A percentile compares a stretch with the other conserved stretches of the same genome.
Evolutionary conservation across 2,888 invertebrate species (phyloP).

Genomic region (Cosmorhoe ocellata): DNA sequence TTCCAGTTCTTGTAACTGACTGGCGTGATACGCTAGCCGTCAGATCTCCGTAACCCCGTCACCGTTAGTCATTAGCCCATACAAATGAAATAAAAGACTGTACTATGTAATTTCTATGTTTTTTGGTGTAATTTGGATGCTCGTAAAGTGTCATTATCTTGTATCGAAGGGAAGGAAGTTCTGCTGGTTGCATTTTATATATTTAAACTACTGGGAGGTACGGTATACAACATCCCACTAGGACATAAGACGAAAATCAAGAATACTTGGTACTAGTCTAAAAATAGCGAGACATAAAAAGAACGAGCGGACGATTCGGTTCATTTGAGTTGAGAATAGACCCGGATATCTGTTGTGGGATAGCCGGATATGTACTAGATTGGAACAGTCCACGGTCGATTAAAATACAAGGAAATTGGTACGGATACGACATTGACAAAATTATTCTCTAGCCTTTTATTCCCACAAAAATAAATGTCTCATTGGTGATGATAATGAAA

Average conservation of each 20-base stretch:
- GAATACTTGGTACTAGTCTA: conserved; percentile 32
- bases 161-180: too few species aligned
- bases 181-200: too few species aligned
- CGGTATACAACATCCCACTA: too few species aligned
- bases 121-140: conserved; percentile 1
- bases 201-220: too few species aligned
- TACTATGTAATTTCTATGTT: too few species aligned
- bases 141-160: conserved; percentile 2
- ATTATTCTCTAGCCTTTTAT: background rate
- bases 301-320: conserved; percentile 41
- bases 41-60: too few species aligned
- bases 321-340: conserved; percentile 42
- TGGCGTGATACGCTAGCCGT: too few species aligned
- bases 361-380: conserved; percentile 37
- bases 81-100: too few species aligned
- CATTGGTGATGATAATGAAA: too few species aligned
- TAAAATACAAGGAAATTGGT: conserved; percentile 27
- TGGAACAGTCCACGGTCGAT: conserved; percentile 31
- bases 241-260: too few species aligned
- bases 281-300: conserved; percentile 42
- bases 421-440: background rate
- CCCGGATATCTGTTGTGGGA: conserved; percentile 41
- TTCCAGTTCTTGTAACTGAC: conserved; percentile 8
- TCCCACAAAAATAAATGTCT: too few species aligned
- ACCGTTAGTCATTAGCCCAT: too few species aligned